Evolutionary conservation across 2,797 vertebrate species (phyloP).

Genomic region (Anabas testudineus): DNA sequence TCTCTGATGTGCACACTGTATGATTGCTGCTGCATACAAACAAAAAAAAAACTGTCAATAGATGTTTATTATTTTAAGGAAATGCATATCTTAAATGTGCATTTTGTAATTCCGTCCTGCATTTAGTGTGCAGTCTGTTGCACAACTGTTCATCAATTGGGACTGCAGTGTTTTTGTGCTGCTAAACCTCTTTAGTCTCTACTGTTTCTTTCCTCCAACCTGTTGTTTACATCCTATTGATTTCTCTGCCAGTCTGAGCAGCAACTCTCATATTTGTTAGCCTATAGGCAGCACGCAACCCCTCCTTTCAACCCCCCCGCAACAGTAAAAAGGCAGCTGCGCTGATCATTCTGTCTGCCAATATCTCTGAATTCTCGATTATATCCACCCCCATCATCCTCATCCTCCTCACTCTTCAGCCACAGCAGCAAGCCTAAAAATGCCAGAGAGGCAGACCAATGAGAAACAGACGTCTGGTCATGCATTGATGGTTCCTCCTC

Average conservation of each 20-base stretch:
- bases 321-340: constrained; percentile 63
- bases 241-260: constrained; percentile 52
- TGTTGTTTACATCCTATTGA: constrained; percentile 66
- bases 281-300: constrained; percentile 17
- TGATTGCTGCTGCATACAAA: constrained; percentile 28
- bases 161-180: constrained; percentile 51
- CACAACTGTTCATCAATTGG: constrained; percentile 13
- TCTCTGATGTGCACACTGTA: constrained; percentile 48
- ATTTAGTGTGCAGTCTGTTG: not conserved
- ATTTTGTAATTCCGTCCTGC: not conserved
- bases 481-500: constrained; percentile 58
- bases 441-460: constrained; percentile 74
- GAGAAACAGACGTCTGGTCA: constrained; percentile 77
- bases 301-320: constrained; percentile 29
- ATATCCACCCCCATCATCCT: constrained; percentile 40
- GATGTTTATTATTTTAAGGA: constrained; percentile 45
- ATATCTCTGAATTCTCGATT: constrained; percentile 76
- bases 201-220: constrained; percentile 38
- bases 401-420: constrained; percentile 51
- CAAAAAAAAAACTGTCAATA: constrained; percentile 54
- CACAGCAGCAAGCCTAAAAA: constrained; percentile 70
- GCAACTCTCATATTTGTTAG: constrained; percentile 48
- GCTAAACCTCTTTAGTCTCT: not conserved
- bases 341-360: constrained; percentile 69
- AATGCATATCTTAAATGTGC: constrained; percentile 14